Evolutionary conservation across 2,888 invertebrate species (phyloP), one percentile per base, ranked within the genome.

Genomic region (Geophilus truncorum): DNA sequence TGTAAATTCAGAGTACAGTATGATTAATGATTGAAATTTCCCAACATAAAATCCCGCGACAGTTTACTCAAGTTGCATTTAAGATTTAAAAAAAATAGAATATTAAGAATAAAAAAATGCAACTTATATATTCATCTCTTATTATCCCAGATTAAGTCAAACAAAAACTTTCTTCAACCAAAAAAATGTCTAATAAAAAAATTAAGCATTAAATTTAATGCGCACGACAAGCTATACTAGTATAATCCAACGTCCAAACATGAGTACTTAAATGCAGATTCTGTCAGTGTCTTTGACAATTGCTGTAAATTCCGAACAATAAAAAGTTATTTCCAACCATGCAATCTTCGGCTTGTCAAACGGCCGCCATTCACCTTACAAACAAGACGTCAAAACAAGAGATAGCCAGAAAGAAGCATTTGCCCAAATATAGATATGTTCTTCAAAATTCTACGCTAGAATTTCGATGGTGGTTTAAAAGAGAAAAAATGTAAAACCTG

Each of bases 11-110:
- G 25, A 10, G 12, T 23, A 70, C 28, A 10, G 12, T 23, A 70
- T 70, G 70, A 70, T 70, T 70, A 70, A 70, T 70, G 70, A 70
- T 70, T 70, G 70, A 70, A 70, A 28, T 28, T 28, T 70, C 70
- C 25, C 23, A 25, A 70, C 70, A 70, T 28, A 70, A 70, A 70
- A 70, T 70, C 70, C 70, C 70, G 28, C 10, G 28, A 70, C 70
- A 25, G 25, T 70, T 51, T 70, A 25, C 25, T 12, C 1, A 15
- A 5, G 25, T 70, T 25, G 25, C 6, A 9, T 25, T 70, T 70
- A 25, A 10, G 4, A 15, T 25, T 15, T 25, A 28, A 70, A 70
- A 25, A 18, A 45, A 45, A 45, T 45, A n/a, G n/a, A n/a, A n/a
- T n/a, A n/a, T n/a, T n/a, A n/a, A n/a, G n/a, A 45, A n/a, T 45